Conservation (phyloP, 2,113 vertebrate species). For the Leptodactylus fuscus region DNA sequence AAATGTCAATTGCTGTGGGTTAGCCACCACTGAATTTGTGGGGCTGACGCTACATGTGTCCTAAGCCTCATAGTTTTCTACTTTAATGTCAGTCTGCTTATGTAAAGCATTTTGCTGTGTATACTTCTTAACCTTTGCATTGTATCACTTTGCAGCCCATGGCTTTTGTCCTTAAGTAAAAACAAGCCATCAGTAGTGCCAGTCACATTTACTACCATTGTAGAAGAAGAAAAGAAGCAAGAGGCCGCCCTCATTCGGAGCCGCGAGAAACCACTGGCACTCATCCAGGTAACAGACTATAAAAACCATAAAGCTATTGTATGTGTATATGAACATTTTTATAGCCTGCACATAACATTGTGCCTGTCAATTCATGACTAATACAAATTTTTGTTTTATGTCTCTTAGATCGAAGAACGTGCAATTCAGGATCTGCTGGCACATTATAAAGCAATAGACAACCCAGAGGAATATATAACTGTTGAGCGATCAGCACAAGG, state of each 20-base stretch:
- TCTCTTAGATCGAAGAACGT: conserved; percentile 88
- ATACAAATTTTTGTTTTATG: background rate
- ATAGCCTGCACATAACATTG: background rate
- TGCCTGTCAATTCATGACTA: background rate
- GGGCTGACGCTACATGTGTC: too few relatives aligned
- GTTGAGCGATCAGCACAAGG: conserved; percentile 89
- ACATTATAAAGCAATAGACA: conserved; percentile 86
- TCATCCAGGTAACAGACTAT: conserved; percentile 93
- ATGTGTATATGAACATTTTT: background rate
- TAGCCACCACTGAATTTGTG: too few relatives aligned
- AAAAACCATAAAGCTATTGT: background rate
- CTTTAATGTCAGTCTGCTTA: too few relatives aligned
- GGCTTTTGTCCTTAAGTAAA: conserved; percentile 79
- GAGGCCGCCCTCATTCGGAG: conserved; percentile 93
- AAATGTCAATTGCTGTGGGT: too few relatives aligned
- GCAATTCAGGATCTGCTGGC: conserved; percentile 93
- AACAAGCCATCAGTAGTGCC: conserved; percentile 73
- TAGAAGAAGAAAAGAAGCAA: conserved; percentile 93
- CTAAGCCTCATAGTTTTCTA: too few relatives aligned
- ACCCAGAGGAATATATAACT: conserved; percentile 92
- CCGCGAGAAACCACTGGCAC: conserved; percentile 92
- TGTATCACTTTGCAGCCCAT: conserved; percentile 79
- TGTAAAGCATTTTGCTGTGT: background rate
- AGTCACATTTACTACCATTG: conserved; percentile 90
- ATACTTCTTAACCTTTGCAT: background rate